Evolutionary conservation across 1,140 invertebrate species (phyloP), one percentile per base, ranked within the genome.

Genomic region (Nebria ingens): DNA sequence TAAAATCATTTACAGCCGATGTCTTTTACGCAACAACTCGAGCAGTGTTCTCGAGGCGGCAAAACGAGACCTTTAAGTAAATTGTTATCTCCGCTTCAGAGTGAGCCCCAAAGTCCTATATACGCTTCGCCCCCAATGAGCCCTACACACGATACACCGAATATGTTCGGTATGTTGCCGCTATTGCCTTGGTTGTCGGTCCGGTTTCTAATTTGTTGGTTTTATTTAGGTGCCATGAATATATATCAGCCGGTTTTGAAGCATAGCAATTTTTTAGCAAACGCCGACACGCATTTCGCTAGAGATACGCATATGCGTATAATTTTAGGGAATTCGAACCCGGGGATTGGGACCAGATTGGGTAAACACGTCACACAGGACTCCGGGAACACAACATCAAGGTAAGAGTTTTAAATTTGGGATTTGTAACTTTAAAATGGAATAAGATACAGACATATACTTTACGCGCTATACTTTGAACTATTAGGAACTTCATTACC

Each of bases 291-390:
- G 20, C 86, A 90, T 65, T 91, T 91, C 70, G 86, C 86, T 22
- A 76, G 88, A 6, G 89, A 93, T 68, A 90, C 89, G 6, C 89
- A 93, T 62, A 92, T 93, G 89, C 78, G 88, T 61, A 92, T 92
- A 57, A 92, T 93, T 64, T 71, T 93, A 56, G 89, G 89, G 2
- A 81, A 78, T 56, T 76, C 74, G 40, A 74, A 76, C n/a, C 70
- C 68, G 38, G 73, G 66, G 45, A 68, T 68, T 52, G 65, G 68
- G 2, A 53, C 21, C 2, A 54, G 64, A 19, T 55, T 62, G 61
- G 51, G 60, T 52, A 34, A 68, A 55, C 52, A 67, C 45, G 9
- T 15, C 66, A 67, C 53, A 29, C 55, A 61, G 17, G 63, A 62
- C 2, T 55, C 58, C 45, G 71, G 72, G 40, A 69, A 71, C 57